Percentiles rank a stretch among this genome's conserved stretches.
phyloP scores from a whole-genome alignment of 2,797 vertebrate species.

The Chaetophractus vellerosus region DNA sequence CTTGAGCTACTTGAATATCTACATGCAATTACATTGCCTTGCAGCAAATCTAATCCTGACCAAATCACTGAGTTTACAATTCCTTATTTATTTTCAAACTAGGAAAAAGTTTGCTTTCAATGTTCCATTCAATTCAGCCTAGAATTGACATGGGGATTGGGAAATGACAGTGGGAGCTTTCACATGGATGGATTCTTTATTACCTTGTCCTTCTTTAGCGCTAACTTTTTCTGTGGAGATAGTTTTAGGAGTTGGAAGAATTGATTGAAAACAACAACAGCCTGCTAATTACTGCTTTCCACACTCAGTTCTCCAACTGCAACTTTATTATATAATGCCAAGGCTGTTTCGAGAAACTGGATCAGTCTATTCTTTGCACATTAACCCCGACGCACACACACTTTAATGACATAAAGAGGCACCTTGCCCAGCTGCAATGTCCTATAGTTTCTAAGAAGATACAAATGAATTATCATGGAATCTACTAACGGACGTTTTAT shows the following conservation, averaged over 20 bases:
- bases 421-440: neutral
- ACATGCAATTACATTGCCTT: neutral
- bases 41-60: neutral
- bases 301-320: neutral
- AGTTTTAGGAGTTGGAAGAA: constrained; percentile 20
- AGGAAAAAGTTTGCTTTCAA: neutral
- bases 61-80: neutral
- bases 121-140: neutral
- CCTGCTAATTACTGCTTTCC: neutral
- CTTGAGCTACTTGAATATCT: neutral
- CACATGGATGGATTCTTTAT: neutral
- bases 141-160: neutral
- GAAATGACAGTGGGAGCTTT: neutral
- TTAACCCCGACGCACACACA: neutral
- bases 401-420: neutral
- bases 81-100: neutral
- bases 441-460: neutral
- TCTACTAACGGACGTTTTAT: neutral
- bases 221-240: constrained; percentile 3
- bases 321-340: neutral
- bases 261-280: neutral
- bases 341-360: neutral
- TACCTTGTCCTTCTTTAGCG: neutral
- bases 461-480: neutral
- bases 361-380: neutral